A percentile compares a stretch with the other conserved stretches of the same genome.
These are phyloP conservation scores for Pygmarrhopalites habei DNA, from an alignment of 1,140 invertebrate genomes.

Conservation along the genomic window DNA sequence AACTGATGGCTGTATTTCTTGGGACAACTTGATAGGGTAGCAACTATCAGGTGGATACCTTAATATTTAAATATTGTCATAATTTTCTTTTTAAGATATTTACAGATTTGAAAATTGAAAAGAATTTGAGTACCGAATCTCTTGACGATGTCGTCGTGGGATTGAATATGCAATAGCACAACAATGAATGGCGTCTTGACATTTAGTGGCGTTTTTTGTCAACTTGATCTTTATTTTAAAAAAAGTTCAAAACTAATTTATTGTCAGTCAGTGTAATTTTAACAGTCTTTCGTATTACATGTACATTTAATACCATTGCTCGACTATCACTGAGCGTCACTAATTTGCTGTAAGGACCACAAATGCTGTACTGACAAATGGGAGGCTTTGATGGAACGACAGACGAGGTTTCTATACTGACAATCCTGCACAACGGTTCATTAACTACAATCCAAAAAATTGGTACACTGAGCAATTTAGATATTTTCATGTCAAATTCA, in stretches of 20 bases:
- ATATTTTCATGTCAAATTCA: too few species aligned
- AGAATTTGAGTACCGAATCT: not conserved
- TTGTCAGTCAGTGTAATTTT: too few species aligned
- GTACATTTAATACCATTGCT: not conserved
- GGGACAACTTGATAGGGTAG: not conserved
- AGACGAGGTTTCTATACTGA: not conserved
- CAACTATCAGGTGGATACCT: not conserved
- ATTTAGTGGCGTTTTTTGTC: not conserved
- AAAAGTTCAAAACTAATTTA: not conserved
- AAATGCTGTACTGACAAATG: not conserved
- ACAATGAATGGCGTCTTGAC: not conserved
- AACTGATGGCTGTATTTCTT: not conserved
- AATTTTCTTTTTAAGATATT: not conserved
- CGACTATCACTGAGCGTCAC: not conserved
- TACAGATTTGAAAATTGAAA: not conserved
- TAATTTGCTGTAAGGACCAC: not conserved
- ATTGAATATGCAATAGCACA: slow-evolving; percentile 4
- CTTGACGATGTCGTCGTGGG: not conserved
- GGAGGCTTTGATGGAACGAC: not conserved
- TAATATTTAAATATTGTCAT: not conserved
- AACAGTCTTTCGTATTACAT: too few species aligned
- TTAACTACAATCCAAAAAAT: not conserved
- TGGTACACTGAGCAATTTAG: too few species aligned
- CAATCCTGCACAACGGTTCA: not conserved
- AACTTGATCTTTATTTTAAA: not conserved